phyloP scores from a whole-genome alignment of 2,797 vertebrate genomes.

The Crax fasciolata region DNA sequence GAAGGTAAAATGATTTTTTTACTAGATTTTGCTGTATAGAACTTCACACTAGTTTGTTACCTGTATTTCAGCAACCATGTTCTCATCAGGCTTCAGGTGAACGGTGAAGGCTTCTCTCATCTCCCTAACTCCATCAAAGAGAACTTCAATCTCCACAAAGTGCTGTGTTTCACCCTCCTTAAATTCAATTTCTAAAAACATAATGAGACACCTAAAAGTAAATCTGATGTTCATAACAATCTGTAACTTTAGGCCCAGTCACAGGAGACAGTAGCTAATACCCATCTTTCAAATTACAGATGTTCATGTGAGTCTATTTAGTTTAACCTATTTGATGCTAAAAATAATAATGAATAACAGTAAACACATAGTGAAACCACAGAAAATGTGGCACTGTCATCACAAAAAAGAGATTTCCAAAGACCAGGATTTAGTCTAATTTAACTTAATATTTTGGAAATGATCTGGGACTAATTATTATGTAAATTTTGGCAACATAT shows the following conservation, averaged over 20 bases:
- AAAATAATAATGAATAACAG: neutral
- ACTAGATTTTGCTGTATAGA: neutral
- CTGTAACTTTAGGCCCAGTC: neutral
- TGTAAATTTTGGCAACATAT: neutral
- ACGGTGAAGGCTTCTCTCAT: constrained; percentile 96
- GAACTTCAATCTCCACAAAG: constrained; percentile 90
- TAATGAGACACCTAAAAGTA: constrained; percentile 15
- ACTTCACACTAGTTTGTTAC: constrained; percentile 72
- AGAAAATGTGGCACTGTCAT: neutral
- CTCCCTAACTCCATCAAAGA: constrained; percentile 91
- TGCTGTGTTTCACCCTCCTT: constrained; percentile 91
- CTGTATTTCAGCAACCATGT: constrained; percentile 95
- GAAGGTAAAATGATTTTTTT: neutral
- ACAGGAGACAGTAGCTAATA: neutral
- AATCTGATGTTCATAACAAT: neutral
- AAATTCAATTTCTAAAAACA: constrained; percentile 91
- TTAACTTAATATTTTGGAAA: neutral
- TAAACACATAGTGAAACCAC: neutral
- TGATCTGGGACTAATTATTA: neutral
- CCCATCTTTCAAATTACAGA: neutral
- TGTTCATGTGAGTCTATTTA: neutral
- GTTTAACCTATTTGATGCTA: neutral
- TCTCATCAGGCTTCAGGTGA: constrained; percentile 94
- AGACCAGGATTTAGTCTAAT: neutral
- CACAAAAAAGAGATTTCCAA: neutral